Evolutionary conservation across 1,140 invertebrate species (phyloP).

Genomic region (Bombus huntii): DNA sequence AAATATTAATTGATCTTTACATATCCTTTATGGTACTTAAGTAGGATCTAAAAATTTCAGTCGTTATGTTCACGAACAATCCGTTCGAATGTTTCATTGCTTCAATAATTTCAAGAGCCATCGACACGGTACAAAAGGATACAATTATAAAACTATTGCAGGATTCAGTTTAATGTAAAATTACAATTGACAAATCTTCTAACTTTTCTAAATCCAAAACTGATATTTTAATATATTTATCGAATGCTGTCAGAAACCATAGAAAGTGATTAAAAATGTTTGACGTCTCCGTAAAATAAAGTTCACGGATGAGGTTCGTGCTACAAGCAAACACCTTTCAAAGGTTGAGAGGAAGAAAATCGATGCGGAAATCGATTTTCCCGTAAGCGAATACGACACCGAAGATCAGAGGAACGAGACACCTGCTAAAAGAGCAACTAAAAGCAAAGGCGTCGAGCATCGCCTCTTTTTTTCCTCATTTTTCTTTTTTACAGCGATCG

Average conservation of each 20-base stretch:
- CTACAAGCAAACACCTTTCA: not conserved
- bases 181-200: no score
- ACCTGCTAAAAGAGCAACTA: conserved; percentile 72
- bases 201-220: no score
- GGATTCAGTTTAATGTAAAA: no score
- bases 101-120: no score
- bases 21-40: not conserved
- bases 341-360: not conserved
- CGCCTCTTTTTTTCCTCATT: conserved; percentile 1
- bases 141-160: no score
- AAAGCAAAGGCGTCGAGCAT: conserved; percentile 61
- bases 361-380: conserved; percentile 55
- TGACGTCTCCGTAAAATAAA: not conserved
- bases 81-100: no score
- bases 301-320: not conserved
- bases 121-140: no score
- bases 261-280: not conserved
- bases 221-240: not conserved
- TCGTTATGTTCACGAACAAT: no score
- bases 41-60: no score
- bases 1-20: not conserved
- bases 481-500: conserved; percentile 68
- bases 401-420: conserved; percentile 48
- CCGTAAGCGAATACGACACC: conserved; percentile 48
- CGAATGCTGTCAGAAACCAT: no score